phyloP scores from a whole-genome alignment of 2,797 vertebrate species.

The Sciurus vulgaris region DNA sequence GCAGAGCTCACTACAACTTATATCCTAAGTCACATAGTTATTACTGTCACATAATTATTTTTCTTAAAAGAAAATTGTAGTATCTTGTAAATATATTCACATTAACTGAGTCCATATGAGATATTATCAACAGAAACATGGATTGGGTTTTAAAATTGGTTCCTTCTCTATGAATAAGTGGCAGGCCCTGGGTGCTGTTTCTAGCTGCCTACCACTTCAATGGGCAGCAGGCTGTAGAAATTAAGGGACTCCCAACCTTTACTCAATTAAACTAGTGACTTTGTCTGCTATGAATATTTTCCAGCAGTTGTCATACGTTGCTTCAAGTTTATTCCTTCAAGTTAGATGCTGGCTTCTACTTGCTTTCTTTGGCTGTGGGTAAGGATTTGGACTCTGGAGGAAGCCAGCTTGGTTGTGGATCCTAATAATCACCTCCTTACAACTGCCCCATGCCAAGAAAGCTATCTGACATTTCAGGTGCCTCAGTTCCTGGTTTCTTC shows the following conservation, averaged over 20 bases:
- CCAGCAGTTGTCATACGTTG: background rate
- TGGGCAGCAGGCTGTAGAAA: background rate
- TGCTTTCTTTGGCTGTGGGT: background rate
- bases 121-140: no score
- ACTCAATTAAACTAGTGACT: background rate
- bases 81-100: background rate
- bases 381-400: background rate
- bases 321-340: background rate
- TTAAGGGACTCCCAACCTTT: background rate
- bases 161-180: background rate
- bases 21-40: no score
- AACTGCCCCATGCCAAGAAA: background rate
- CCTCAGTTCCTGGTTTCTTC: background rate
- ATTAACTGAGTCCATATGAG: background rate
- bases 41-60: background rate
- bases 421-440: background rate
- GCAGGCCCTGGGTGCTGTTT: background rate
- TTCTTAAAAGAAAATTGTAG: background rate
- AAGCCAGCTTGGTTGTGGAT: background rate
- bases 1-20: background rate
- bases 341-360: background rate
- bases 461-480: background rate
- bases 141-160: background rate
- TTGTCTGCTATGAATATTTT: background rate
- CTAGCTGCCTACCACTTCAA: background rate